Evolutionary conservation across 35 echinoderm and acorn worm species (phyloP), one percentile per base, ranked within the genome.

Genomic region (Patiria miniata): DNA sequence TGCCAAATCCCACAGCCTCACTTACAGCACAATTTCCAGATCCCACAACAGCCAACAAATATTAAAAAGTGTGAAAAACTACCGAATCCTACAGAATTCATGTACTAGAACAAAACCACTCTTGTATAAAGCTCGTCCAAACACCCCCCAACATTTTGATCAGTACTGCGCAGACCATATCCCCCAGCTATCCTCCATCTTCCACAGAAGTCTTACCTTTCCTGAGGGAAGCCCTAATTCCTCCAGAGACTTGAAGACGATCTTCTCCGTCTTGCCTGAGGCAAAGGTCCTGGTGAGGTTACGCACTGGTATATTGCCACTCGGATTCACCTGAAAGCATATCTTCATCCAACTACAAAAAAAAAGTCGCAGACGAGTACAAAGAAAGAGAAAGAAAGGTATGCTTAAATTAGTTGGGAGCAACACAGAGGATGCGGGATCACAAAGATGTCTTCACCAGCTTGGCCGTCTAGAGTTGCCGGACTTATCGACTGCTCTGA

Each of bases 231-330:
- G 80, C 28, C 89, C 86, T 28, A 98, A 85, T 79, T 98, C 92
- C 58, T 98, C 92, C 60, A 98, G 83, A 22, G 92, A 94, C 79
- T 98, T 98, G 86, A 87, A 91, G 60, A 98, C 86, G 51, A 94
- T 93, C 83, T 98, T 98, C 59, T 94, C 93, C 15, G 96, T 93
- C 84, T 92, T 98, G 79, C 92, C 92, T 8, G 96, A 94, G 19
- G 93, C 96, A 92, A 98, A 98, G 19, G 96, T 98, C 76, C 96
- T 91, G 61, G 93, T 94, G 47, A 98, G 83, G 81, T 94, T 98
- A 14, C 80, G 60, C 18, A 98, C 96, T 23, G 96, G 96, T 47
- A 98, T 98, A 61, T 91, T 91, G 60, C 96, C 87, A 60, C 83
- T 98, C 22, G 89, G 87, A 79, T 98, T 98, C 51, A 94, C 92